Evolutionary conservation across 2,888 invertebrate genomes (phyloP), one percentile per base, ranked within the genome.

Genomic region (Nomada goodeniana): DNA sequence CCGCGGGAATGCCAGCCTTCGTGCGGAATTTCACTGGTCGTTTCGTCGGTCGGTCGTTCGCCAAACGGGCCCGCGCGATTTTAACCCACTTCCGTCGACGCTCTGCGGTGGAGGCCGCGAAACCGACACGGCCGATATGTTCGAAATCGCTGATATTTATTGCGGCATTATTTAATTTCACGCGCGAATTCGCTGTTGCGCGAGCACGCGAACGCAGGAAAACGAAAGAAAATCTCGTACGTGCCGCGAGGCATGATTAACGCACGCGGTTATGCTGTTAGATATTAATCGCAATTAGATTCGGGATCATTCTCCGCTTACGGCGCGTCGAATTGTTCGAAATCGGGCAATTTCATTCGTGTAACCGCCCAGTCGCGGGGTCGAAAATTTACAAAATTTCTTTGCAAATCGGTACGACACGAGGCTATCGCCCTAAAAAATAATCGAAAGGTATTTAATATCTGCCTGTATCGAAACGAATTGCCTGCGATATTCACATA

Each of bases 1-100:
- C 68, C 67, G 73, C 70, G 55, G 60, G 57, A 42, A 57, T 29
- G 76, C 52, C 29, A 84, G 68, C 67, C 75, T 64, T 76, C 47
- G 20, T 23, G 23, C 59, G 57, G 50, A 59, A 71, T 64, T 76
- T 47, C 55, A 42, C 55, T 20, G 53, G 44, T 60, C 57, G 57
- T 47, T 65, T 47, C 23, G 18, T 65, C 47, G 57, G 64, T 64
- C 69, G 26, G 26, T 9, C n/a, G 36, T 44, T 60, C 50, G 29
- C 44, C 70, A 59, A 47, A 60, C 59, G 29, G 59, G 47, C 47
- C 47, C 13, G 15, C 29, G 47, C 70, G 59, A 70, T 70, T 70
- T 60, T 70, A 59, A 59, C 29, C 70, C 7, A 5, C 15, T 60
- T 60, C 47, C 70, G 59, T 26, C 50, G 44, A 50, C 20, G 59